Evolutionary conservation across 1,140 invertebrate species (phyloP).

Genomic region (Drosophila takahashii): DNA sequence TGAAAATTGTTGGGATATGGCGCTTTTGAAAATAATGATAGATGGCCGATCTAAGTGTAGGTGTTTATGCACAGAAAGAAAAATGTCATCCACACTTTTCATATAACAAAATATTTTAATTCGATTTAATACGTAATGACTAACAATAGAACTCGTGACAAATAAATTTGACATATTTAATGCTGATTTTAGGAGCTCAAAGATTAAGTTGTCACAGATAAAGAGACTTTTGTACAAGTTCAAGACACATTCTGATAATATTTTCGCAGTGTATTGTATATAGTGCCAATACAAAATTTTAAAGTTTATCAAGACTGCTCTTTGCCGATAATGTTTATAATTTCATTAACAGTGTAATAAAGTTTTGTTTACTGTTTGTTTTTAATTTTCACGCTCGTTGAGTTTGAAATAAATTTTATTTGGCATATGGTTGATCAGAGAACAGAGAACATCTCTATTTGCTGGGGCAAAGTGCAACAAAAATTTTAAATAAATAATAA

Average conservation of each 20-base stretch:
- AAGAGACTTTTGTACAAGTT: neutral
- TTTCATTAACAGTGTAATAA: conserved; percentile 1
- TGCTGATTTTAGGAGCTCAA: neutral
- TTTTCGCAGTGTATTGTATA: neutral
- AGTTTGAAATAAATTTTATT: neutral
- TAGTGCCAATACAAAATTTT: neutral
- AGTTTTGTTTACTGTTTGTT: conserved; percentile 8
- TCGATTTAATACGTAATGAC: neutral
- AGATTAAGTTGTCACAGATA: neutral
- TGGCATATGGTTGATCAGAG: neutral
- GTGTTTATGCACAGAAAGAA: conserved; percentile 4
- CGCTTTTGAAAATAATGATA: conserved; percentile 29
- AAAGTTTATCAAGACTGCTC: neutral
- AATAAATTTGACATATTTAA: no score
- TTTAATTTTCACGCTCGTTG: neutral
- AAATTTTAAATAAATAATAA: neutral
- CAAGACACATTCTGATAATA: neutral
- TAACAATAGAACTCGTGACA: neutral
- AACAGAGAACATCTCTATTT: neutral
- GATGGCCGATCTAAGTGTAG: conserved; percentile 1
- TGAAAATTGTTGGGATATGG: conserved; percentile 28
- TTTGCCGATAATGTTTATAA: neutral
- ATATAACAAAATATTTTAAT: neutral
- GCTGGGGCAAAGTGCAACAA: neutral
- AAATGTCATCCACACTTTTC: neutral